A percentile compares a stretch with the other conserved stretches of the same genome.
These are phyloP conservation scores for Chelonus insularis DNA, from an alignment of 1,140 invertebrate genomes.

Conservation along the genomic window DNA sequence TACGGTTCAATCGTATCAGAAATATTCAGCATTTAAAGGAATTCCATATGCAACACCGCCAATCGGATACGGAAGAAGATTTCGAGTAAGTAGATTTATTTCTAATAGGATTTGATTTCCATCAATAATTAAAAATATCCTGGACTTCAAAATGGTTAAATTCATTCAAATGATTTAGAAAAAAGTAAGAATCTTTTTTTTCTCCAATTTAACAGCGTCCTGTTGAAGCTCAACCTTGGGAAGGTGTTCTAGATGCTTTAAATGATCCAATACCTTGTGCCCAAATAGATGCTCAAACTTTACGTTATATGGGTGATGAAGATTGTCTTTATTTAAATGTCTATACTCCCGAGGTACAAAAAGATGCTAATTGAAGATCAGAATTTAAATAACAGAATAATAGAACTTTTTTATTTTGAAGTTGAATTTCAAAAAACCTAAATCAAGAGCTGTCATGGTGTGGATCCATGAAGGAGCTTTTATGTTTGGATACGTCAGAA, in stretches of 20 bases:
- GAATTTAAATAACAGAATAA: too few relatives aligned
- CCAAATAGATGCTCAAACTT: slow-evolving; percentile 19
- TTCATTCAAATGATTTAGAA: too few relatives aligned
- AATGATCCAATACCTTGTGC: slow-evolving; percentile 32
- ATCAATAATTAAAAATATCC: too few relatives aligned
- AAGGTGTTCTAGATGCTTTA: slow-evolving; percentile 13
- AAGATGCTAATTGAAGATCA: not conserved
- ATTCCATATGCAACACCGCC: slow-evolving; percentile 44
- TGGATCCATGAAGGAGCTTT: slow-evolving; percentile 64
- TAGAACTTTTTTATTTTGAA: too few relatives aligned
- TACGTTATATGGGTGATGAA: slow-evolving; percentile 57
- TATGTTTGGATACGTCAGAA: slow-evolving; percentile 37
- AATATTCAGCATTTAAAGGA: slow-evolving; percentile 41
- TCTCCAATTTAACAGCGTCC: too few relatives aligned
- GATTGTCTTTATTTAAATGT: slow-evolving; percentile 72
- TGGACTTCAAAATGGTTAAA: too few relatives aligned
- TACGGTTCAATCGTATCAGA: slow-evolving; percentile 28
- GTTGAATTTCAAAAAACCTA: not conserved
- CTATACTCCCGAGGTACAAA: slow-evolving; percentile 58
- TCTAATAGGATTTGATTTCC: too few relatives aligned
- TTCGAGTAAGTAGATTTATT: slow-evolving; percentile 36
- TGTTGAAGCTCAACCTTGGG: too few relatives aligned
- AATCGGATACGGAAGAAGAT: slow-evolving; percentile 30
- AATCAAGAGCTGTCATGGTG: slow-evolving; percentile 55
- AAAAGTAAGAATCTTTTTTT: too few relatives aligned